Base-by-base conservation (phyloP, 2,888 invertebrate genomes). In the Toxonevra muliebris region DNA sequence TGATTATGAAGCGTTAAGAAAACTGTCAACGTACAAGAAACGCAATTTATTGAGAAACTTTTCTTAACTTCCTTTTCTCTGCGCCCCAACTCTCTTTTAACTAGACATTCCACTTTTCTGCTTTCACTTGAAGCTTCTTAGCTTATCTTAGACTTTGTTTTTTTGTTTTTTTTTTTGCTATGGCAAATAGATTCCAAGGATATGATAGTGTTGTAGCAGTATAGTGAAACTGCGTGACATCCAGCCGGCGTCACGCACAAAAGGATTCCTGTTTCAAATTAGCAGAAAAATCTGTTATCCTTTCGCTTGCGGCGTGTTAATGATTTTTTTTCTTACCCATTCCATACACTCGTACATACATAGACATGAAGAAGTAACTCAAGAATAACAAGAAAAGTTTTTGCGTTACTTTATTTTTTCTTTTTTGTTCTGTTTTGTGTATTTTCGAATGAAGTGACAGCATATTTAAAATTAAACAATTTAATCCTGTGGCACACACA, bases 1-100 rank as follows among this genome's bases (percentile, higher is more conserved):
- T 82, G 82, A 83, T 82, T 82, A 82, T 82, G 82, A 81, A 82
- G 82, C 83, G 83, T 82, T 82, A 82, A 82, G 79, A 80, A 79
- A 82, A 83, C 82, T 82, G 81, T 82, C 81, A 83, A 82, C 83
- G 78, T 73, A 76, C 71, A 76, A 76, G 75, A 74, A 70, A 76
- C 76, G 73, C 75, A 82, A 81, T 81, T 81, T 81, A 81, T 81
- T 82, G 80, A 74, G 76, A 81, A 81, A 81, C 74, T 81, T 81
- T 81, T 58, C 57, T 59, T 59, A 30, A 20, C 53, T 43, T 65
- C 61, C 65, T 58, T 66, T 68, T 69, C 48, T 55, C 40, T 13
- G 15, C 12, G 40, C 5, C 3, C 19, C 41, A 42, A 12, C 50
- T 15, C 54, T 12, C 1, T 61, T 40, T 62, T 62, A 54, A 67